Evolutionary conservation across 2,888 invertebrate species (phyloP), one percentile per base, ranked within the genome.

Genomic region (Eupsilia transversa): DNA sequence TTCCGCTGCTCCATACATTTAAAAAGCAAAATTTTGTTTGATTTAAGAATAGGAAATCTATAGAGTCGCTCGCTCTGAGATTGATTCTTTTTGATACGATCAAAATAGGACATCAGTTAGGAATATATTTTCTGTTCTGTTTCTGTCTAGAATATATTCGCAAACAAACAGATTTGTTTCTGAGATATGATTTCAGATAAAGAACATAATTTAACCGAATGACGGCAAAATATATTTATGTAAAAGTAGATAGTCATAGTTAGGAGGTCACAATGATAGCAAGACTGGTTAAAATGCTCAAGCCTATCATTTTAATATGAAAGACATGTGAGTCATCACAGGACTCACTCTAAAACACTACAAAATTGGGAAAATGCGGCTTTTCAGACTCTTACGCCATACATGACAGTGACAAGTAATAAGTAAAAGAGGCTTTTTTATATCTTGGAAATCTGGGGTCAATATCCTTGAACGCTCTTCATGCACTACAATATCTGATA

Each of bases 51-150:
- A 77, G 68, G 60, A 67, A 83, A 82, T 63, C 73, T 71, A 54
- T 43, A 67, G 72, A 76, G 68, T 60, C 38, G 49, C 38, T 68
- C 12, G 65, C 49, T 30, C n/a, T 17, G 41, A 73, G 77, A 84
- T 82, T 80, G 82, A 82, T 84, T 73, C 70, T 54, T 61, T 71
- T 60, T 59, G 80, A 80, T 77, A 80, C 54, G 59, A 73, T 71
- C 63, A 27, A 64, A 80, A 82, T 70, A 67, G 66, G 6, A 69
- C 64, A 65, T 75, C 43, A 63, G 69, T 60, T 65, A 64, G 27
- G 49, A 69, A 80, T 71, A 43, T 72, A 79, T 72, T 65, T 71
- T 83, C 64, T 74, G 52, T 71, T 38, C 33, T 74, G 38, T 83
- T 71, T 38, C 30, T 79, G 33, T 81, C 79, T 79, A 68, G 56